Conservation (phyloP, 2,797 vertebrate genomes). For the Petrocephalus sullivani region DNA sequence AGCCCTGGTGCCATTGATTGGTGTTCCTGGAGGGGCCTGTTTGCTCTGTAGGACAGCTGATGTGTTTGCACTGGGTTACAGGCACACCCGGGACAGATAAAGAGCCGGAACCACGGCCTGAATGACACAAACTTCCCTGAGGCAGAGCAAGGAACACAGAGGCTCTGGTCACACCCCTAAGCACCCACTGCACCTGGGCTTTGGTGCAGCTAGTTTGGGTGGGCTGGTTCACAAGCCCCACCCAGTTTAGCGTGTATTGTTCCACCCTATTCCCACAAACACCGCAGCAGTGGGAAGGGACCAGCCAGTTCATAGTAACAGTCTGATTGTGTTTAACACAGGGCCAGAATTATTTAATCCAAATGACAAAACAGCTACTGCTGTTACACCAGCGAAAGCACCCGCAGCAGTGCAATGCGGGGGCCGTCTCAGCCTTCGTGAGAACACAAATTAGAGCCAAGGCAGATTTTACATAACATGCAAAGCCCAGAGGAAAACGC, state of each 20-base stretch:
- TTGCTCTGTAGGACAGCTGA: conserved; percentile 53
- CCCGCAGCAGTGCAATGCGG: neutral
- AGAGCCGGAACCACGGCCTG: conserved; percentile 42
- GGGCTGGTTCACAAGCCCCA: neutral
- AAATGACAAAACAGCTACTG: neutral
- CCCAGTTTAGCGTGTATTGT: neutral
- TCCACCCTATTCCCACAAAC: conserved; percentile 1
- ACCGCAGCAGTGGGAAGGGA: neutral
- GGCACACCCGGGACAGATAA: conserved; percentile 35
- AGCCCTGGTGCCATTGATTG: conserved; percentile 60
- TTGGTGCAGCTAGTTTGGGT: neutral
- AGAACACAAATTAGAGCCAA: neutral
- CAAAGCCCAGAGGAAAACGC: neutral
- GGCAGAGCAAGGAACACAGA: conserved; percentile 35
- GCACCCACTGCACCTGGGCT: neutral
- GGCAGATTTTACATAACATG: neutral
- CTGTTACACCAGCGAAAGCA: neutral
- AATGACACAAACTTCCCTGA: neutral
- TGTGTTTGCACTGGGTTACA: conserved; percentile 47
- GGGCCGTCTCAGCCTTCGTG: neutral
- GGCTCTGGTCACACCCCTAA: conserved; percentile 38
- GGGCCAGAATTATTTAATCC: neutral
- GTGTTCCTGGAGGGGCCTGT: conserved; percentile 34
- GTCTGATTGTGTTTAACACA: neutral
- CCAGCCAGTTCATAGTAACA: neutral